Percentiles rank a stretch among this genome's conserved stretches.
Conservation (phyloP, 1,140 invertebrate genomes). For the Drosophila azteca region DNA sequence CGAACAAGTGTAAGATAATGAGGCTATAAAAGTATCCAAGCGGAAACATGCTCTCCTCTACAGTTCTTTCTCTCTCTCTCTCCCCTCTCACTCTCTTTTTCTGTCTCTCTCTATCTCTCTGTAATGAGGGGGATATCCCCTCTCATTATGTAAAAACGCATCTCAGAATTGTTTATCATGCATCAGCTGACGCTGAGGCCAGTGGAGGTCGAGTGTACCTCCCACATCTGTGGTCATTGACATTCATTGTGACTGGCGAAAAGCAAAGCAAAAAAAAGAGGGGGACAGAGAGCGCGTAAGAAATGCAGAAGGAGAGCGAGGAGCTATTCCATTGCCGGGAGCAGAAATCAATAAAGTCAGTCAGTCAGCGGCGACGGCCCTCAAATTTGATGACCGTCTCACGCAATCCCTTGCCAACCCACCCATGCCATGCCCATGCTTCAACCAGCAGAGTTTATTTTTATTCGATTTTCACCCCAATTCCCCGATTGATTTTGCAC, state of each 20-base stretch:
- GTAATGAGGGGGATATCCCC: background rate
- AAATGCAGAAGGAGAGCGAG: conserved; percentile 2
- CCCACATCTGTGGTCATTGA: conserved; percentile 62
- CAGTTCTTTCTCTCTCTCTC: background rate
- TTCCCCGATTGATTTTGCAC: conserved; percentile 75
- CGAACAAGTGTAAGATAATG: conserved; percentile 59
- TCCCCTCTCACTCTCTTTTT: background rate
- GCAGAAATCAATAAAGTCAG: conserved; percentile 70
- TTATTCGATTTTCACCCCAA: conserved; percentile 45
- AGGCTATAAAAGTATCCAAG: conserved; percentile 55
- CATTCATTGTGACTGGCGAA: conserved; percentile 59
- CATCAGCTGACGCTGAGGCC: conserved; percentile 59
- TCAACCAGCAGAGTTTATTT: conserved; percentile 54
- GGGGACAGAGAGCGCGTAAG: conserved; percentile 6
- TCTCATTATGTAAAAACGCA: conserved; percentile 49
- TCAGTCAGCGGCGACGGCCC: conserved; percentile 11
- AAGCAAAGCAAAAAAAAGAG: conserved; percentile 29
- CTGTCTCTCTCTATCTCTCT: conserved; percentile 5
- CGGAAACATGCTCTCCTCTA: conserved; percentile 53
- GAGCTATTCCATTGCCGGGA: conserved; percentile 18
- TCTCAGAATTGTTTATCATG: conserved; percentile 65
- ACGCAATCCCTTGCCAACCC: conserved; percentile 52
- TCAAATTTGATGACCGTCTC: conserved; percentile 61
- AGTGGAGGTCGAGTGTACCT: conserved; percentile 1
- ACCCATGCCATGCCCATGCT: background rate